Conservation (phyloP, 2,888 invertebrate genomes). For the Tetanocera ferruginea region DNA sequence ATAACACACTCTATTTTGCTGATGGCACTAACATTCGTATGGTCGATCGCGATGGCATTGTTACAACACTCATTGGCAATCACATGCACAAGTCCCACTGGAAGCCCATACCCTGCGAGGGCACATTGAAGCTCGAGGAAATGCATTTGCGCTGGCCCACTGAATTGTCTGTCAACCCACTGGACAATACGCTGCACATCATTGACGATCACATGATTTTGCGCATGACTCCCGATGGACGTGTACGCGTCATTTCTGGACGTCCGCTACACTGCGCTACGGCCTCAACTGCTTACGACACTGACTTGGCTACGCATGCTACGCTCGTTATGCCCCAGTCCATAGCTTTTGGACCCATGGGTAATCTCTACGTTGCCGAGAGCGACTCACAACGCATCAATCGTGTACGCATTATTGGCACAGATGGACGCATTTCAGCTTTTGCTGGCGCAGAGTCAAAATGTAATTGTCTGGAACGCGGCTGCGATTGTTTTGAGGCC, state of each 20-base stretch:
- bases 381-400: constrained; percentile 96
- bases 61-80: constrained; percentile 92
- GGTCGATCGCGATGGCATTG: constrained; percentile 92
- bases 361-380: constrained; percentile 94
- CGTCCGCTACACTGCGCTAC: constrained; percentile 93
- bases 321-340: constrained; percentile 94
- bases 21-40: constrained; percentile 95
- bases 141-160: constrained; percentile 97
- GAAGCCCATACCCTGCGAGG: constrained; percentile 94
- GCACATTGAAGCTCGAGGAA: constrained; percentile 91
- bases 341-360: constrained; percentile 92
- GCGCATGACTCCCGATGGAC: constrained; percentile 90
- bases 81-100: constrained; percentile 94
- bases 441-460: constrained; percentile 95
- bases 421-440: constrained; percentile 92
- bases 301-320: constrained; percentile 91
- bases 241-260: constrained; percentile 93
- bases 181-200: constrained; percentile 94
- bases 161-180: constrained; percentile 91
- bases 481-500: constrained; percentile 93
- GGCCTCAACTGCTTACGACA: constrained; percentile 82
- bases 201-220: constrained; percentile 97
- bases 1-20: constrained; percentile 93
- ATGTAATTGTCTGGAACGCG: constrained; percentile 91
- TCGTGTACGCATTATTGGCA: constrained; percentile 89